Percentiles rank a stretch among this genome's conserved stretches.
Conservation (phyloP, 2,888 invertebrate species). For the Pocota personata region DNA sequence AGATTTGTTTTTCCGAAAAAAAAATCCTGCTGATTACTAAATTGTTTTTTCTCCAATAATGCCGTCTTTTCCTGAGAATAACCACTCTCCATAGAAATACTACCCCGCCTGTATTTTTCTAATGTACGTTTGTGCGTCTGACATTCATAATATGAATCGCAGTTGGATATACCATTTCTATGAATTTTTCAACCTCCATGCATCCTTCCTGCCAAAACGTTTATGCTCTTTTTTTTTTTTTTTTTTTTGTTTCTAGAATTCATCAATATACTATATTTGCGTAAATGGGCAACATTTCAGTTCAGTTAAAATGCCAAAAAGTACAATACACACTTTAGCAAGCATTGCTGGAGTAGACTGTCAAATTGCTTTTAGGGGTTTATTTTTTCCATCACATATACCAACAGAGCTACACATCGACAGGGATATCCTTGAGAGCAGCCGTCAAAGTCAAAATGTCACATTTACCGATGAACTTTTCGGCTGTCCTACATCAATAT, state of each 20-base stretch:
- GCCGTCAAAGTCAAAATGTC: conserved; percentile 54
- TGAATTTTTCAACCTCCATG: neutral
- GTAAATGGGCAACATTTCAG: neutral
- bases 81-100: neutral
- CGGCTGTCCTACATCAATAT: conserved; percentile 6
- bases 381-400: neutral
- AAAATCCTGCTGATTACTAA: neutral
- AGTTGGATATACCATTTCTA: neutral
- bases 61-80: neutral
- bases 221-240: neutral
- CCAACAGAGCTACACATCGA: too few relatives aligned
- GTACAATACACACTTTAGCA: neutral
- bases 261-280: neutral
- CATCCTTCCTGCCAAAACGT: neutral
- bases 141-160: conserved; percentile 2
- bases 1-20: neutral
- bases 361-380: neutral
- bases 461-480: conserved; percentile 32
- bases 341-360: neutral
- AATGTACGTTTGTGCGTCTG: conserved; percentile 1
- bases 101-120: neutral
- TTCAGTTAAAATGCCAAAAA: neutral
- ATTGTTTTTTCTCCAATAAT: neutral
- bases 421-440: conserved; percentile 4
- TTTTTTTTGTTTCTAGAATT: neutral